phyloP scores from a whole-genome alignment of 2,113 vertebrate genomes.

The Myiozetetes cayanensis region DNA sequence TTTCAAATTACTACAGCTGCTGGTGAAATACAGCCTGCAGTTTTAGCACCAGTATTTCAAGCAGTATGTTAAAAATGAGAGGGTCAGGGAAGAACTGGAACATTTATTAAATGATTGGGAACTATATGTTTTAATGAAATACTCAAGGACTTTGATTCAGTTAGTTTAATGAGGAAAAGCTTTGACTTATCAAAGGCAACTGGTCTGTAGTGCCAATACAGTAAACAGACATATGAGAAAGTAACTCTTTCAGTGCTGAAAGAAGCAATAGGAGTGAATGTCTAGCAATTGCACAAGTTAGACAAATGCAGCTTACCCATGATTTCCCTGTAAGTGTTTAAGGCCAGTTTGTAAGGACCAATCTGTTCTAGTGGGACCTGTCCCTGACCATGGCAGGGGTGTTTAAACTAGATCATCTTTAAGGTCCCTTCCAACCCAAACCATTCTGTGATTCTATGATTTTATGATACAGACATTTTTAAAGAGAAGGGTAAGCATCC shows the following conservation, averaged over 20 bases:
- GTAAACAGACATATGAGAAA: background rate
- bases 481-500: background rate
- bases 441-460: background rate
- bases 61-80: background rate
- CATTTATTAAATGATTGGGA: background rate
- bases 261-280: background rate
- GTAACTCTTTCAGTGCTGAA: background rate
- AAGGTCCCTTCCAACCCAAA: background rate
- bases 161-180: slow-evolving; percentile 17
- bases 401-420: background rate
- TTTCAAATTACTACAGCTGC: background rate
- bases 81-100: background rate
- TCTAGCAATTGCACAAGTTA: background rate
- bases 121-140: background rate
- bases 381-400: background rate
- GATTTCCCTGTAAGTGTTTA: background rate
- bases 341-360: background rate
- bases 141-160: background rate
- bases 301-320: background rate
- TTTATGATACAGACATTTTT: background rate
- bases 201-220: background rate
- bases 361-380: background rate
- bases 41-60: background rate
- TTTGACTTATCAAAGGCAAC: slow-evolving; percentile 1
- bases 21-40: background rate